Percentiles rank a stretch among this genome's conserved stretches.
phyloP scores from a whole-genome alignment of 1,140 invertebrate species.

The Heliconius himera region DNA sequence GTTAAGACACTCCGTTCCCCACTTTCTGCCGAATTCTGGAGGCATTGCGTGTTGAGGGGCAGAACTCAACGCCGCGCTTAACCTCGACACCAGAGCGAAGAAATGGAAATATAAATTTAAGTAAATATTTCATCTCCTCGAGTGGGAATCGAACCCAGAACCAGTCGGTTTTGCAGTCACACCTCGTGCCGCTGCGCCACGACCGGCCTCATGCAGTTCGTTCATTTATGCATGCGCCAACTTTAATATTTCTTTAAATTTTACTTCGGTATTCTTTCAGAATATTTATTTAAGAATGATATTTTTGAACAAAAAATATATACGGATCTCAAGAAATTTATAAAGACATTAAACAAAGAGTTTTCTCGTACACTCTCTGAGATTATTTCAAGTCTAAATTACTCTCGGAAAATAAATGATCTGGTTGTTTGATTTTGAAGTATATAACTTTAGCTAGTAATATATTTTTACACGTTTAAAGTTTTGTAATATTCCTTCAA shows the following conservation, averaged over 20 bases:
- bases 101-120: too few species aligned
- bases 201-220: too few species aligned
- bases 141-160: too few species aligned
- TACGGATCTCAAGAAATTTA: background rate
- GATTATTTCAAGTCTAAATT: background rate
- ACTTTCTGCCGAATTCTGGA: too few species aligned
- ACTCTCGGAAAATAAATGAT: background rate
- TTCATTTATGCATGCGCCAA: slow-evolving; percentile 35
- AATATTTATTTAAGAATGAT: slow-evolving; percentile 9
- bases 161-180: too few species aligned
- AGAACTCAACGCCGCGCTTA: too few species aligned
- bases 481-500: background rate
- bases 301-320: slow-evolving; percentile 13
- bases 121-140: too few species aligned
- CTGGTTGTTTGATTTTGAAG: background rate
- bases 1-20: too few species aligned
- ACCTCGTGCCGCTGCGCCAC: too few species aligned
- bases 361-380: background rate
- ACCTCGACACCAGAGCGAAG: too few species aligned
- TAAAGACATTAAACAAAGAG: background rate
- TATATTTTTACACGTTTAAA: background rate
- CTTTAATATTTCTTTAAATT: slow-evolving; percentile 30
- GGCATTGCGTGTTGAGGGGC: too few species aligned
- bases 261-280: slow-evolving; percentile 9
- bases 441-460: background rate